Conservation (phyloP, 2,113 vertebrate genomes). For the Capreolus pygargus region DNA sequence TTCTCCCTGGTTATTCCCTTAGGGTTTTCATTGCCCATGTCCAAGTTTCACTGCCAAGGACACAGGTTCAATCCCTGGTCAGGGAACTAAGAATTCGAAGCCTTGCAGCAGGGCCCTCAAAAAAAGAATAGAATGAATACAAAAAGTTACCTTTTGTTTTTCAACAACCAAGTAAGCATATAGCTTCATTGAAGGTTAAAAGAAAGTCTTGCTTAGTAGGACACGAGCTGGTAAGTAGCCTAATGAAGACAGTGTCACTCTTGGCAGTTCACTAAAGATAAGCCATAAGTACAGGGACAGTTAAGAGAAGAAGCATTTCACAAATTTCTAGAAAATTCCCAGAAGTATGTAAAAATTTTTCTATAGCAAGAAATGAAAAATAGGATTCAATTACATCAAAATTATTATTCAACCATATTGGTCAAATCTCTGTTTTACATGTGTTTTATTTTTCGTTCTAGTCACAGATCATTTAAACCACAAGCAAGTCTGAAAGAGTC, state of each 20-base stretch:
- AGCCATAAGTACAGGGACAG: not conserved
- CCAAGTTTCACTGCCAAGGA: not conserved
- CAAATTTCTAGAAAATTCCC: not conserved
- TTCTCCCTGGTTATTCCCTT: not conserved
- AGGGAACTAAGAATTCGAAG: not conserved
- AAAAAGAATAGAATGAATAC: not conserved
- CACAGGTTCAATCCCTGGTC: not conserved
- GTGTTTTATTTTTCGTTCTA: constrained; percentile 40
- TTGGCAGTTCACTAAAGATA: not conserved
- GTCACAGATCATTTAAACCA: constrained; percentile 15
- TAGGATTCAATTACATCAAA: not conserved
- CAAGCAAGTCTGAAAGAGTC: constrained; percentile 4
- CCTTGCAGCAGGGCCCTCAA: not conserved
- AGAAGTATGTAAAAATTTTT: not conserved
- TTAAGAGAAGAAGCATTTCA: not conserved
- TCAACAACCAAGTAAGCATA: not conserved
- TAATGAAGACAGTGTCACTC: not conserved
- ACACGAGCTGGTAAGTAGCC: not conserved
- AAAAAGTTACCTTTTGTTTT: not conserved
- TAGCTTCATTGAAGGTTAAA: not conserved
- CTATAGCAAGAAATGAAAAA: not conserved
- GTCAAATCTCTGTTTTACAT: not conserved
- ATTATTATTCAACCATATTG: not conserved
- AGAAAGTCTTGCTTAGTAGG: not conserved
- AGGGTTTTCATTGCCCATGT: not conserved